Conservation (phyloP, 2,113 vertebrate genomes). For the Pangasianodon gigas region DNA sequence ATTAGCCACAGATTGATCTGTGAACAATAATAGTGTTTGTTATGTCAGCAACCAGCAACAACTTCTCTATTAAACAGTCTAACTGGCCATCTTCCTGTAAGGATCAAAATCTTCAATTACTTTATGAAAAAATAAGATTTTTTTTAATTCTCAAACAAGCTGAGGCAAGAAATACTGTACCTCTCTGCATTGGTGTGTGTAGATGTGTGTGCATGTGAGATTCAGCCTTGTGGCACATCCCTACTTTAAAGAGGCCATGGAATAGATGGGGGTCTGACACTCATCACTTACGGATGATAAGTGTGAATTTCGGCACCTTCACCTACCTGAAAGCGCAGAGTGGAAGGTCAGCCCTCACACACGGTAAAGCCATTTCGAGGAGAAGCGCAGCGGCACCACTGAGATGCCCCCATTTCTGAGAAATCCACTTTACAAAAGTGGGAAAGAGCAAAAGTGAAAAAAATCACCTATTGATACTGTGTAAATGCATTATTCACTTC, state of each 20-base stretch:
- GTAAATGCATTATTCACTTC: slow-evolving; percentile 67
- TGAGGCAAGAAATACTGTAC: neutral
- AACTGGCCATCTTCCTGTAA: neutral
- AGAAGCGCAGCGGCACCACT: slow-evolving; percentile 55
- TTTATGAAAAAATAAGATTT: neutral
- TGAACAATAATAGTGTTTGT: neutral
- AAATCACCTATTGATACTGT: slow-evolving; percentile 67
- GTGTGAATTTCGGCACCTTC: slow-evolving; percentile 63
- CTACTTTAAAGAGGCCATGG: slow-evolving; percentile 42
- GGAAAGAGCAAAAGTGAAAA: slow-evolving; percentile 48
- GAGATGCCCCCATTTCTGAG: slow-evolving; percentile 58
- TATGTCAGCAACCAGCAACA: neutral
- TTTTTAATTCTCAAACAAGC: neutral
- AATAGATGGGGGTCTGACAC: slow-evolving; percentile 66
- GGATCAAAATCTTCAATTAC: neutral
- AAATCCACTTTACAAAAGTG: slow-evolving; percentile 51
- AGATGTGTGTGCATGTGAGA: neutral
- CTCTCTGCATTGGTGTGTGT: neutral
- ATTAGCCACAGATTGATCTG: neutral
- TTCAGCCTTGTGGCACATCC: slow-evolving; percentile 39
- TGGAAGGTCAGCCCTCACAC: slow-evolving; percentile 59
- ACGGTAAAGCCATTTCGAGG: slow-evolving; percentile 63
- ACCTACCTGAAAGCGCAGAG: slow-evolving; percentile 63
- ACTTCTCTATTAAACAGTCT: neutral
- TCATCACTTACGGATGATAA: slow-evolving; percentile 69